Evolutionary conservation across 1,140 invertebrate genomes (phyloP).

Genomic region (Dreissena rostriformis): DNA sequence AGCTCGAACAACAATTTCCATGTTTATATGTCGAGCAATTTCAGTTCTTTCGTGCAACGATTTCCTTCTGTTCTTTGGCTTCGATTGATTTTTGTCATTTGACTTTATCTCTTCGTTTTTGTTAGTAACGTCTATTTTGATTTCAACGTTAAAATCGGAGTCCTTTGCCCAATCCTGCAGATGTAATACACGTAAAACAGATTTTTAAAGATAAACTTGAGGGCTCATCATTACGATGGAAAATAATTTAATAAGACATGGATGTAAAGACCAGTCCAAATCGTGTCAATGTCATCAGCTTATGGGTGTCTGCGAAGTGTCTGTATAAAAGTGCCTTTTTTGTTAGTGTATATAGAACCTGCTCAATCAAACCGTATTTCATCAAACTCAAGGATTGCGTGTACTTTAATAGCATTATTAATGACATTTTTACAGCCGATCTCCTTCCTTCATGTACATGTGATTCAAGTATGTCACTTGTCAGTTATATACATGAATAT

Average conservation of each 20-base stretch:
- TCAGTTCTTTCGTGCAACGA: not conserved
- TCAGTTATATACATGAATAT: not conserved
- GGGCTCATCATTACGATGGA: not conserved
- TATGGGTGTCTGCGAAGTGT: too few relatives aligned
- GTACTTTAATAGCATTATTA: too few relatives aligned
- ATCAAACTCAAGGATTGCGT: too few relatives aligned
- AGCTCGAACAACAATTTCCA: not conserved
- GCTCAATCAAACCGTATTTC: too few relatives aligned
- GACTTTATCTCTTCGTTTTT: not conserved
- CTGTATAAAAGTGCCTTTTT: too few relatives aligned
- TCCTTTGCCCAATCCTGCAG: constrained; percentile 44
- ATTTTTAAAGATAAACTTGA: not conserved
- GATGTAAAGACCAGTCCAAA: not conserved
- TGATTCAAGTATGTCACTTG: not conserved
- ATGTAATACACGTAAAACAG: not conserved
- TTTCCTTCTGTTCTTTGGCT: not conserved
- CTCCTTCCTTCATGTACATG: too few relatives aligned
- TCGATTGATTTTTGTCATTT: not conserved
- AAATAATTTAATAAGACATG: not conserved
- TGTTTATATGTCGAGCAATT: not conserved
- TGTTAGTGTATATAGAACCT: too few relatives aligned
- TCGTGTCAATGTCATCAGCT: not conserved
- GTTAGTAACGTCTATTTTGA: not conserved
- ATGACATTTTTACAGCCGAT: too few relatives aligned
- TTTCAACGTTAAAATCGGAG: constrained; percentile 27